Percentiles rank a stretch among this genome's conserved stretches.
Conservation (phyloP, 2,888 invertebrate genomes). For the Lycia hirtaria region DNA sequence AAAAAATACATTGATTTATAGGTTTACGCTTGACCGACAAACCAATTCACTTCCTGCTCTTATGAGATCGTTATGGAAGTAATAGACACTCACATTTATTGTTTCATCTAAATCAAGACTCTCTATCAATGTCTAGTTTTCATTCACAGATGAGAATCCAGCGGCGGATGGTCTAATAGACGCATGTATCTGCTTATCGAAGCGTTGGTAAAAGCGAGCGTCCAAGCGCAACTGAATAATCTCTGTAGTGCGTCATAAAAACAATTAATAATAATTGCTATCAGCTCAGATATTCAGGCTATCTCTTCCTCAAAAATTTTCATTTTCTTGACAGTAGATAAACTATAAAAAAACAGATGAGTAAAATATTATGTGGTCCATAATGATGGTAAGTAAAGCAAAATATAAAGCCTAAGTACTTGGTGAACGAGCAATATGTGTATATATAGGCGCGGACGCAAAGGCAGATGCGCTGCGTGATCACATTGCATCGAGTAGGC, state of each 20-base stretch:
- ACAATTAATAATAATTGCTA: constrained; percentile 23
- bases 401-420: neutral
- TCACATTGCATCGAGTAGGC: no score
- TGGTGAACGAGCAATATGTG: no score
- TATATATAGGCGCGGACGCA: no score
- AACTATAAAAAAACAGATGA: neutral
- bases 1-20: no score
- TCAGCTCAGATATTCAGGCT: constrained; percentile 3
- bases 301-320: constrained; percentile 11
- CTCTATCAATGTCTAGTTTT: neutral
- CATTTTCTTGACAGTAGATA: neutral
- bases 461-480: no score
- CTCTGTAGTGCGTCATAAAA: constrained; percentile 55
- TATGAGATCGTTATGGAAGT: no score
- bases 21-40: no score
- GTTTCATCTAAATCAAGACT: no score
- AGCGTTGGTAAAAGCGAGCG: constrained; percentile 76
- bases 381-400: neutral
- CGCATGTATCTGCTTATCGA: constrained; percentile 65
- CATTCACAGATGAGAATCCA: neutral
- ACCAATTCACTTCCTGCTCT: no score
- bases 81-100: no score
- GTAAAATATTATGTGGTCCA: neutral
- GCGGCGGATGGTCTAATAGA: constrained; percentile 30
- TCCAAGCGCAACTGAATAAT: constrained; percentile 69